Base-by-base conservation (phyloP, 2,888 invertebrate genomes). In the Xiphydria camelus region DNA sequence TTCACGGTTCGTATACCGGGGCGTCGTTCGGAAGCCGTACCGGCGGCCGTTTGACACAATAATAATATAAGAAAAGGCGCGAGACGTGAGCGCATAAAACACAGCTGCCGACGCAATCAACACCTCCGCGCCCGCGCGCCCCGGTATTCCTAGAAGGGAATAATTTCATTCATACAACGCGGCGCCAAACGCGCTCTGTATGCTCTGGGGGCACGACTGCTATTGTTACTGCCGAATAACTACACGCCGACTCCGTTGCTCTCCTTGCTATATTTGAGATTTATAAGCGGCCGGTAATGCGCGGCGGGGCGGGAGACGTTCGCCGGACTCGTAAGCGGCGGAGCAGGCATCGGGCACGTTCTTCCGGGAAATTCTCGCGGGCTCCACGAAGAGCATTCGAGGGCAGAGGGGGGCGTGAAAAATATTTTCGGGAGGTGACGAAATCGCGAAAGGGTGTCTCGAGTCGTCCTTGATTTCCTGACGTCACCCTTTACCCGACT, bases 91-190 rank as follows among this genome's bases (percentile, higher is more conserved):
- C 51, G 68, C 66, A 65, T 73, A 70, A 73, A 73, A 72, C 70
- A 73, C 73, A 73, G 70, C 70, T 69, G 70, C 68, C 63, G 70
- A 67, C 62, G 70, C 71, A 72, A 73, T 71, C 73, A 73, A 71
- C 73, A 68, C 53, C 59, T 62, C 42, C 26, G 25, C 45, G 23
- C 31, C 17, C 31, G 18, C 46, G 31, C 49, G 41, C 49, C 26
- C 34, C 48, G 40, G 65, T 65, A 67, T 74, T 73, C 71, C 68
- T 62, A 66, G 72, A 72, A 73, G 71, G 66, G 63, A 69, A 70
- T 72, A 70, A 73, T 73, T 73, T 68, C 71, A 68, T 73, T 72
- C 71, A 63, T 73, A 68, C 70, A 73, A 69, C 63, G 59, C 60
- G 60, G 54, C 64, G 59, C 61, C 61, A 59, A 60, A 60, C 50